Evolutionary conservation across 2,797 vertebrate species (phyloP).

Genomic region (Melanitta fusca): DNA sequence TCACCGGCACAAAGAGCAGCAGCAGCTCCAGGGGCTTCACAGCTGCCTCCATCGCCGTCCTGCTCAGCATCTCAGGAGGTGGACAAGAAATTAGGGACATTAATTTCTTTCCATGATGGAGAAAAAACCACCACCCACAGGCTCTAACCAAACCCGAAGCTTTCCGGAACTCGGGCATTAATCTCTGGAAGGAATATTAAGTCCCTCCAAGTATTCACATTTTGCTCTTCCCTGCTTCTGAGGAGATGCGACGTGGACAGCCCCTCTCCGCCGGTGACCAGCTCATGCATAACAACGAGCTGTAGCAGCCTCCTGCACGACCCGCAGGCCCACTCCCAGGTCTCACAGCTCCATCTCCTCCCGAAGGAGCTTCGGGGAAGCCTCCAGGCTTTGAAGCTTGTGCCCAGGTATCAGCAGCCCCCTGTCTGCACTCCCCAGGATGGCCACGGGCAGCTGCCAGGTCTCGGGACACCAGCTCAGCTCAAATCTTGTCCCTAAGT

Average conservation of each 20-base stretch:
- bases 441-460: neutral
- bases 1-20: neutral
- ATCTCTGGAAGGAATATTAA: neutral
- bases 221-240: neutral
- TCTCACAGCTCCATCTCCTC: neutral
- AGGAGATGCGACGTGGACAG: neutral
- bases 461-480: neutral
- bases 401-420: neutral
- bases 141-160: neutral
- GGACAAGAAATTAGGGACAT: neutral
- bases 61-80: neutral
- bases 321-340: neutral
- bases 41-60: neutral
- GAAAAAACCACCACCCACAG: neutral
- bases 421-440: neutral
- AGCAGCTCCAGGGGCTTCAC: neutral
- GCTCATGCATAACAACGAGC: neutral
- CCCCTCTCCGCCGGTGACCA: fast-evolving
- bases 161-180: neutral
- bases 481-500: neutral
- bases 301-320: neutral
- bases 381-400: slow-evolving; percentile 5
- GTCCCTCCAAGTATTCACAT: neutral
- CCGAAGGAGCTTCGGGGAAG: neutral
- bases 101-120: neutral